phyloP scores from a whole-genome alignment of 2,888 invertebrate species.

The Sminthurinus aureus region DNA sequence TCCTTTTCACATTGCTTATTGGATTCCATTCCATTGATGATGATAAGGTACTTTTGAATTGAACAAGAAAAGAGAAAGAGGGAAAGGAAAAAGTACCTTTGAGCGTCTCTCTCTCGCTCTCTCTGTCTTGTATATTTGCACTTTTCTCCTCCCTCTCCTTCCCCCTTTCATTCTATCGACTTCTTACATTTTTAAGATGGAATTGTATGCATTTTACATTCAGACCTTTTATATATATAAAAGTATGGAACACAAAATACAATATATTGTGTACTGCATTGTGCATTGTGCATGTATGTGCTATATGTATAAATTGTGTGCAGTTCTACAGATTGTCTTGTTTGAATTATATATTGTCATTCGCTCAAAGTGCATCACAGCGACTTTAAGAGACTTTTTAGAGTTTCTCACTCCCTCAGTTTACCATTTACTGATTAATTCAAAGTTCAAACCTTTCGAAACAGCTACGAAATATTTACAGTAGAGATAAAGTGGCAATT shows the following conservation, averaged over 20 bases:
- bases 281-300: too few species aligned
- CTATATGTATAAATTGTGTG: too few species aligned
- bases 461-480: constrained; percentile 27
- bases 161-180: constrained; percentile 26
- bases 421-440: neutral
- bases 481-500: constrained; percentile 1
- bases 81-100: constrained; percentile 13
- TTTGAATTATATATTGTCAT: too few species aligned
- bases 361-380: too few species aligned
- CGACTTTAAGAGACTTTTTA: too few species aligned
- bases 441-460: neutral
- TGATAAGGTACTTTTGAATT: constrained; percentile 7
- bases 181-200: neutral
- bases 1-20: constrained; percentile 28
- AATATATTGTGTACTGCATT: too few species aligned
- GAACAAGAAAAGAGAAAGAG: neutral
- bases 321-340: too few species aligned
- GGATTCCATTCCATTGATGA: constrained; percentile 27
- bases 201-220: neutral
- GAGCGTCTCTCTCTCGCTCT: neutral
- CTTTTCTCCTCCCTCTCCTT: constrained; percentile 12
- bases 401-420: neutral
- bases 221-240: neutral
- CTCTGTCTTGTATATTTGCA: constrained; percentile 10
- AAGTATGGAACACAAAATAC: neutral